Evolutionary conservation across 2,113 vertebrate species (phyloP), one percentile per base, ranked within the genome.

Genomic region (Siniperca chuatsi): DNA sequence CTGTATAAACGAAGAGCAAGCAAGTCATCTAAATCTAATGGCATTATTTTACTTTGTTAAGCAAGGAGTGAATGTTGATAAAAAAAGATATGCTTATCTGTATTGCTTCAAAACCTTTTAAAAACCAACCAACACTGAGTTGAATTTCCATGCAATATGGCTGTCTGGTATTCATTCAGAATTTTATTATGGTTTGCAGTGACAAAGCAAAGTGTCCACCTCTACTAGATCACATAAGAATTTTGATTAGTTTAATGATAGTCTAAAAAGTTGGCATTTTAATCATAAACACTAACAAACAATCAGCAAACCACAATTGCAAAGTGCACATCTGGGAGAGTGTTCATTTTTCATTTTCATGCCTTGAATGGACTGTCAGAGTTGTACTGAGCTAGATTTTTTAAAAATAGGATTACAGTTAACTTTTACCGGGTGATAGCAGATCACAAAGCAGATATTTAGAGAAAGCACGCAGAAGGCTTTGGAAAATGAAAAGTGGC

Each of bases 191-290:
- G 40, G 62, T 66, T 85, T 69, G 69, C 80, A 71, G 35, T 40
- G 72, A 82, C 74, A 78, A 58, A 88, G 86, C 4, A 80, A 89
- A 79, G 76, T 35, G 55, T 65, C 71, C 6, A 62, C 80, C 76
- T 61, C n/a, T 25, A 65, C 65, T 64, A 62, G 79, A 88, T 87
- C 79, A 40, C 84, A 73, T 61, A 78, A 25, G 79, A 78, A 78
- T 84, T 84, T 85, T 88, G 89, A 94, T 92, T 88, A 82, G 37
- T 75, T 87, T 92, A 89, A 94, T 92, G 86, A 87, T 75, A 88
- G 71, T 65, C 81, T 64, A 68, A 77, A 82, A 87, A 82, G 88
- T 90, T 91, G 81, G 79, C 81, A 79, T 88, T 83, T 87, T 57
- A 87, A 84, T 87, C 74, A 83, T 72, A 88, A 89, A 81, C 79